Evolutionary conservation across 2,888 invertebrate genomes (phyloP).

Genomic region (Papilio demoleus): DNA sequence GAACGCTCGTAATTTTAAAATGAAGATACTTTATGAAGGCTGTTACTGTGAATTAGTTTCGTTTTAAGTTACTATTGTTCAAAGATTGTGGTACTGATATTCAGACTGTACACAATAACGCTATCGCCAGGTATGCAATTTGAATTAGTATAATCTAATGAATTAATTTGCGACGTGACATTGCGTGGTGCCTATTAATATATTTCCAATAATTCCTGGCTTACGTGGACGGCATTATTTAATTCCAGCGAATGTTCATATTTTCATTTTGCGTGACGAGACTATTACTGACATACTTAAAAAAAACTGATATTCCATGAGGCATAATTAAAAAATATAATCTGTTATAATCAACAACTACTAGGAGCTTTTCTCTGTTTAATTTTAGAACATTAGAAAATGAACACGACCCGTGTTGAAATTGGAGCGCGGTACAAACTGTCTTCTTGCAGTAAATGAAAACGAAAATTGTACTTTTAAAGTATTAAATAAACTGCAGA

Average conservation of each 20-base stretch:
- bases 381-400: background rate
- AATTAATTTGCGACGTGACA: slow-evolving; percentile 34
- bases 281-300: too few species aligned
- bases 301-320: too few species aligned
- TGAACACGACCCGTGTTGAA: background rate
- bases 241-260: background rate
- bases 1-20: slow-evolving; percentile 37
- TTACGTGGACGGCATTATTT: background rate
- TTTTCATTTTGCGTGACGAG: background rate
- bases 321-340: too few species aligned
- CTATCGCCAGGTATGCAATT: background rate
- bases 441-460: background rate
- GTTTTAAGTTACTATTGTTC: background rate
- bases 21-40: slow-evolving; percentile 6
- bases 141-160: slow-evolving; percentile 29
- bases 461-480: background rate
- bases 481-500: background rate
- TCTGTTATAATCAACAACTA: too few species aligned
- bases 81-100: background rate
- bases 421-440: background rate
- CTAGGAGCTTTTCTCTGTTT: background rate
- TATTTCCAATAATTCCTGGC: slow-evolving; percentile 29
- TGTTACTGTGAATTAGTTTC: too few species aligned
- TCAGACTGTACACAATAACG: background rate
- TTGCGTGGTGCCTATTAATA: slow-evolving; percentile 27